Evolutionary conservation across 2,113 vertebrate genomes (phyloP), one percentile per base, ranked within the genome.

Genomic region (Semicossyphus pulcher): DNA sequence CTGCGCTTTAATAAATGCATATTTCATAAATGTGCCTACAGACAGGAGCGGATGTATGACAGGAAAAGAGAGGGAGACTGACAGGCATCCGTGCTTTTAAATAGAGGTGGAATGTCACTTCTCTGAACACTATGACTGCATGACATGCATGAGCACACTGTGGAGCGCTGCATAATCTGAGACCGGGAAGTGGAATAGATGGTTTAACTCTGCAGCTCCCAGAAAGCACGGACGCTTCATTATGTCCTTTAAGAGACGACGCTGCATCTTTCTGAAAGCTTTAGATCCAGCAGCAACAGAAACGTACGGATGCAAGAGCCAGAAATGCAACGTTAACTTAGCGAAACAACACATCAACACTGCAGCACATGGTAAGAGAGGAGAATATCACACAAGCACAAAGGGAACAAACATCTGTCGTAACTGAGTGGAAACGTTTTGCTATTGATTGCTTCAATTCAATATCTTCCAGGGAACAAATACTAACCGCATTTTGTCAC

Each of bases 21-120:
- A 82, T 89, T 88, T 90, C 72, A 84, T 56, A 69, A 76, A 20
- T 10, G 29, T 12, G 70, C 15, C 54, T 34, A 45, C 64, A 75
- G 57, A 72, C 39, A 72, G n/a, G 59, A 76, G 51, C 65, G 59
- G 47, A n/a, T 57, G 75, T 14, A 31, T n/a, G 71, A 28, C 21
- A 45, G 49, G 34, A n/a, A 44, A n/a, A 54, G 59, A 45, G 49
- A 57, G 52, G 56, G 58, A 60, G 66, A 64, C 49, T 34, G 82
- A 76, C 56, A 59, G 65, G 66, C 76, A 52, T 64, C 53, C 72
- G 69, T 58, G 76, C 39, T 85, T 84, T 86, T 72, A 73, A 84
- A 88, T 78, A 80, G 78, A 87, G 77, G 70, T 60, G 49, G 73
- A 74, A 86, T 89, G 78, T 86, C 75, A 82, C 70, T 65, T 73